phyloP scores from a whole-genome alignment of 2,888 invertebrate species.

The Dynastes maya region DNA sequence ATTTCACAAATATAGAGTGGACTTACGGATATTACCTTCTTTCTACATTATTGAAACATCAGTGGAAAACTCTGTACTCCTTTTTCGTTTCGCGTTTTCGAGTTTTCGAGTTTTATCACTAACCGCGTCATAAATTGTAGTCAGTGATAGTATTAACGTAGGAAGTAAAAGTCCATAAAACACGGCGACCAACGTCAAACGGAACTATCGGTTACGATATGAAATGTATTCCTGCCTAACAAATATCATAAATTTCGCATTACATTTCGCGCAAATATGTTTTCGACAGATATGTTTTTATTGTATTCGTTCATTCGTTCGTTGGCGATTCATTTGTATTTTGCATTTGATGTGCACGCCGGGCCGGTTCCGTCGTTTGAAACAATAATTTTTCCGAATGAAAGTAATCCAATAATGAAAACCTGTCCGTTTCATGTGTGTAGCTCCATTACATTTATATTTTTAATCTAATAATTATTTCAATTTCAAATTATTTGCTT shows the following conservation, averaged over 20 bases:
- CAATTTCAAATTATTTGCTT: constrained; percentile 7
- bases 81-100: constrained; percentile 6
- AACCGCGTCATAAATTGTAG: constrained; percentile 22
- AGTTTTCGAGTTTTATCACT: constrained; percentile 11
- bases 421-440: constrained; percentile 1
- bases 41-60: too few relatives aligned
- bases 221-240: constrained; percentile 41
- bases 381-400: constrained; percentile 34
- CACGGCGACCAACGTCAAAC: constrained; percentile 37
- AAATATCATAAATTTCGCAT: constrained; percentile 47
- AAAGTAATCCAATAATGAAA: constrained; percentile 24
- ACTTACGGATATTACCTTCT: too few relatives aligned
- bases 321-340: constrained; percentile 41
- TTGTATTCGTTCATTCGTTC: constrained; percentile 38
- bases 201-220: constrained; percentile 48
- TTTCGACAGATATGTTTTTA: constrained; percentile 47
- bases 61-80: neutral
- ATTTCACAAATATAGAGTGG: too few relatives aligned
- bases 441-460: constrained; percentile 4
- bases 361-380: constrained; percentile 20
- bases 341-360: constrained; percentile 17
- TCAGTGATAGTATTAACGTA: constrained; percentile 40
- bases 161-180: constrained; percentile 49
- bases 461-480: constrained; percentile 20
- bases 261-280: constrained; percentile 46